phyloP scores from a whole-genome alignment of 2,888 invertebrate species.

The Agelastica alni region DNA sequence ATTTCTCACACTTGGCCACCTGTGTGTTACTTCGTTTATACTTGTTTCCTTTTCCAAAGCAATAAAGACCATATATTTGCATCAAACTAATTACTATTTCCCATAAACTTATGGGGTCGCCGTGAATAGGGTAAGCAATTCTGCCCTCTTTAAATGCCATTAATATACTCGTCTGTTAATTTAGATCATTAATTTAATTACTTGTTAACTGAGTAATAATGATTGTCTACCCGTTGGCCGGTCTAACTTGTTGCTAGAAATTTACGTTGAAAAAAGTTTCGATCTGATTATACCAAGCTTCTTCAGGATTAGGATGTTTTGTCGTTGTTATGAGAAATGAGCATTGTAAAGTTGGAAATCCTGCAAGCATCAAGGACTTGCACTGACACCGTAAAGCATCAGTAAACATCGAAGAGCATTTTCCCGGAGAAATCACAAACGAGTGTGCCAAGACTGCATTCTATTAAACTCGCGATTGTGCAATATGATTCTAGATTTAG shows the following conservation, averaged over 20 bases:
- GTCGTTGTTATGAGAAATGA: too few relatives aligned
- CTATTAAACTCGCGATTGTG: too few relatives aligned
- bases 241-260: background rate
- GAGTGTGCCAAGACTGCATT: too few relatives aligned
- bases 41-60: slow-evolving; percentile 13
- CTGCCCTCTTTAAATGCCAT: slow-evolving; percentile 29
- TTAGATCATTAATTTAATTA: slow-evolving; percentile 31
- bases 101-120: slow-evolving; percentile 26
- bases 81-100: slow-evolving; percentile 27
- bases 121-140: slow-evolving; percentile 28
- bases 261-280: background rate
- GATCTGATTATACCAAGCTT: background rate
- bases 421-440: too few relatives aligned
- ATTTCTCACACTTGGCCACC: slow-evolving; percentile 4
- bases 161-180: slow-evolving; percentile 31
- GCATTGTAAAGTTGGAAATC: too few relatives aligned
- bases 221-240: background rate
- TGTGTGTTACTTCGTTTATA: background rate
- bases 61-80: slow-evolving; percentile 22
- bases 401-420: too few relatives aligned
- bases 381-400: too few relatives aligned
- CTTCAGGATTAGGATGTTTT: background rate
- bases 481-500: too few relatives aligned
- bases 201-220: slow-evolving; percentile 9
- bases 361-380: too few relatives aligned